These are phyloP conservation scores for Umimayanthus chanpuru DNA, from an alignment of 92 coral and sea anemone species.

Conservation along the genomic window DNA sequence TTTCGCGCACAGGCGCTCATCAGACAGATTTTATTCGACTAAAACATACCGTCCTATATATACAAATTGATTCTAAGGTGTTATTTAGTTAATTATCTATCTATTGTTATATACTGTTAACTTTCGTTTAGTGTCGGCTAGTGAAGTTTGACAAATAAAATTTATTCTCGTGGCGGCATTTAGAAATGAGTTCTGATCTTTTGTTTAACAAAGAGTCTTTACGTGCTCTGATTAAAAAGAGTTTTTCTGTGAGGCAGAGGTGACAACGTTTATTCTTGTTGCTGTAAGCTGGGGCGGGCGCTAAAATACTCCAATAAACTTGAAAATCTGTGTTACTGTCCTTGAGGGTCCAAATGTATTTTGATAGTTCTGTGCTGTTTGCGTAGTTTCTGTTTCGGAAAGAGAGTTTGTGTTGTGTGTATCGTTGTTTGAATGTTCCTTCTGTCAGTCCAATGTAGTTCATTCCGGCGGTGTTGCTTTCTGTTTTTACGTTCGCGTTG, in stretches of 20 bases:
- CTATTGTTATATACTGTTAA: conserved; percentile 15
- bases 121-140: conserved; percentile 15
- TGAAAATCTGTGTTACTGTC: conserved; percentile 27
- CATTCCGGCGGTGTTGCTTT: conserved; percentile 41
- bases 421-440: too few species aligned
- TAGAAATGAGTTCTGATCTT: conserved; percentile 33
- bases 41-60: conserved; percentile 5
- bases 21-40: conserved; percentile 11
- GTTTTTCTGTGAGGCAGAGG: conserved; percentile 20
- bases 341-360: too few species aligned
- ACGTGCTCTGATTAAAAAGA: conserved; percentile 19
- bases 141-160: conserved; percentile 14
- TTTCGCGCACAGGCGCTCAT: conserved; percentile 17
- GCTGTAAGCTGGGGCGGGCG: conserved; percentile 40
- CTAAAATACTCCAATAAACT: conserved; percentile 44
- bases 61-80: conserved; percentile 12
- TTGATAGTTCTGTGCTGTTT: conserved; percentile 50
- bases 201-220: conserved; percentile 38
- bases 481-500: conserved; percentile 48
- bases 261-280: conserved; percentile 14
- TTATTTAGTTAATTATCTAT: conserved; percentile 15
- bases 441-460: too few species aligned
- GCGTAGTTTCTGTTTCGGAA: conserved; percentile 38
- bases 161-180: conserved; percentile 27
- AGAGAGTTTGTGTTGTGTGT: too few species aligned